phyloP scores from a whole-genome alignment of 2,888 invertebrate species.

The Meloe dianella region DNA sequence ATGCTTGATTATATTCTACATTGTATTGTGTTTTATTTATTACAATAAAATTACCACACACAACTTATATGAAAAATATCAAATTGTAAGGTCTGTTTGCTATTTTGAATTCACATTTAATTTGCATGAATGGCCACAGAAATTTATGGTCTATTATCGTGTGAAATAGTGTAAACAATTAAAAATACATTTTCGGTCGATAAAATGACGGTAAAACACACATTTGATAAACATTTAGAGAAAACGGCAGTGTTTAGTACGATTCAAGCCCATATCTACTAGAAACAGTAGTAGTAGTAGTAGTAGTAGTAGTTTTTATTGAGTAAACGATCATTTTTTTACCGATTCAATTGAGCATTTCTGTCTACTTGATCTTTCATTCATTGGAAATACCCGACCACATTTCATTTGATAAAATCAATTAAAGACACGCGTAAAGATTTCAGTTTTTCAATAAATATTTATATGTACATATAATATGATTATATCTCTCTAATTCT shows the following conservation, averaged over 20 bases:
- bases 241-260: constrained; percentile 57
- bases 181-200: too few species aligned
- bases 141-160: neutral
- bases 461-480: constrained; percentile 38
- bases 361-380: constrained; percentile 40
- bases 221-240: constrained; percentile 47
- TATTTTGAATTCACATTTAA: neutral
- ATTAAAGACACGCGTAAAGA: constrained; percentile 24
- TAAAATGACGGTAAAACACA: constrained; percentile 23
- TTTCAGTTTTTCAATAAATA: neutral
- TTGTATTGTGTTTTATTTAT: constrained; percentile 34
- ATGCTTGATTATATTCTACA: constrained; percentile 37
- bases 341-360: constrained; percentile 43
- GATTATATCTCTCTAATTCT: constrained; percentile 44
- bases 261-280: constrained; percentile 51
- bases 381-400: constrained; percentile 36
- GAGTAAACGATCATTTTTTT: constrained; percentile 26
- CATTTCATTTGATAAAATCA: constrained; percentile 44
- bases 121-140: constrained; percentile 16
- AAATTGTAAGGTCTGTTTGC: constrained; percentile 38
- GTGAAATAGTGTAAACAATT: neutral
- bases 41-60: constrained; percentile 40
- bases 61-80: constrained; percentile 42
- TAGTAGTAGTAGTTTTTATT: constrained; percentile 26
- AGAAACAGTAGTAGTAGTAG: too few species aligned